Percentiles rank a stretch among this genome's conserved stretches.
phyloP scores from a whole-genome alignment of 2,797 vertebrate genomes.

The Coreius guichenoti region DNA sequence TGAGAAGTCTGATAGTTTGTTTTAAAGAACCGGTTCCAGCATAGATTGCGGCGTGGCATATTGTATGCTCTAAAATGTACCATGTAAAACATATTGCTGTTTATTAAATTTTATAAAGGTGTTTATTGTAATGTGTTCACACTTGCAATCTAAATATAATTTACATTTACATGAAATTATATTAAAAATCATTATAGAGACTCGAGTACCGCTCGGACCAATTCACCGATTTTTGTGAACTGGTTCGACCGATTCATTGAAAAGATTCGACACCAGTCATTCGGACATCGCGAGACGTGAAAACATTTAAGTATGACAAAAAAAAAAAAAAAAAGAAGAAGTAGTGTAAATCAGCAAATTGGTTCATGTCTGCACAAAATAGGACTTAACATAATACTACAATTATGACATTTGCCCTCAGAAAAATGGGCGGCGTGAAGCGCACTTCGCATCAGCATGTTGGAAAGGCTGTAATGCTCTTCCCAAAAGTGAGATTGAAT shows the following conservation, averaged over 20 bases:
- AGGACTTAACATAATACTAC: neutral
- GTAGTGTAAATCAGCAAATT: neutral
- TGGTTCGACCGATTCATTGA: neutral
- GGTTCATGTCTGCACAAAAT: neutral
- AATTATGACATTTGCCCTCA: neutral
- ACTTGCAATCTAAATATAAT: neutral
- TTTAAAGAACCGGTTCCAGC: neutral
- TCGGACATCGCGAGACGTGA: neutral
- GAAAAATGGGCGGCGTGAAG: slow-evolving; percentile 8
- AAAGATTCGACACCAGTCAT: neutral
- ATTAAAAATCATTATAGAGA: neutral
- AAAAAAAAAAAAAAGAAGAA: too few relatives aligned
- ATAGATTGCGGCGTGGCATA: neutral
- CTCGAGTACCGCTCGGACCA: neutral
- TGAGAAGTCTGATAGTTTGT: neutral
- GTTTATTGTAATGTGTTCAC: neutral
- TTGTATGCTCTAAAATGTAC: neutral
- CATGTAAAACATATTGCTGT: neutral
- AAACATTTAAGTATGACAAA: slow-evolving; percentile 2
- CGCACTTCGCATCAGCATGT: slow-evolving; percentile 25
- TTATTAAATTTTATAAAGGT: neutral
- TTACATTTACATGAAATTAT: neutral
- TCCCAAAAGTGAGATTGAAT: slow-evolving; percentile 45
- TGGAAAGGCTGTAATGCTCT: slow-evolving; percentile 21
- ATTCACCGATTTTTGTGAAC: neutral